Base-by-base conservation (phyloP, 1,140 invertebrate genomes). In the Plutomurus gul region DNA sequence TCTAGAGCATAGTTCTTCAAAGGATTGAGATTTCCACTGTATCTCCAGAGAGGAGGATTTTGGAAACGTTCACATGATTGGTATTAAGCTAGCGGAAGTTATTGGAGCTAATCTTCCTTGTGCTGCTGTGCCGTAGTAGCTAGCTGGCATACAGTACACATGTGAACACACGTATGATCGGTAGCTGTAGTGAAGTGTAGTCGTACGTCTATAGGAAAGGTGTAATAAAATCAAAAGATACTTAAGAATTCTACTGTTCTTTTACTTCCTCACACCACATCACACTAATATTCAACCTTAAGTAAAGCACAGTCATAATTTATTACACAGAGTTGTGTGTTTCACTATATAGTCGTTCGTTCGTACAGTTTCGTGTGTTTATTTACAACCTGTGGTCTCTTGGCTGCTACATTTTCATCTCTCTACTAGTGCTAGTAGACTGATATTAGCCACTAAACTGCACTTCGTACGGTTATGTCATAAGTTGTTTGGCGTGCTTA, bases 341-440 rank as follows among this genome's bases (percentile, higher is more conserved):
- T 65, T n/a, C 56, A 16, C 27, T 33, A 65, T 65, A 43, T 43
- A n/a, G n/a, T 43, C 11, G 39, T 43, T 43, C 39, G 11, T 43
- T 43, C 10, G 39, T 13, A 43, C n/a, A 30, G 4, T 13, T 65
- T 33, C 16, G n/a, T 36, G 4, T 65, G 56, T 65, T 65, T 65
- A 65, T 65, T 65, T 65, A 65, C 56, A 65, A 65, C 56, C 56
- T 65, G 56, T 65, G 56, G 56, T 65, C 16, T 27, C 27, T 33
- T 65, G 11, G n/a, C n/a, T 3, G 39, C n/a, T 10, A 13, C 11
- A 8, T 13, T 43, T 18, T 49, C 10, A 33, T 7, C 4, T 65
- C 36, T 30, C 51, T 60, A 11, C 46, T n/a, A 22, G 47, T 51
- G 47, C 18, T 51, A 51, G 13, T 22, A 2, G 20, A 51, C 7